Evolutionary conservation across 2,797 vertebrate genomes (phyloP), one percentile per base, ranked within the genome.

Genomic region (Tokudaia muenninki): DNA sequence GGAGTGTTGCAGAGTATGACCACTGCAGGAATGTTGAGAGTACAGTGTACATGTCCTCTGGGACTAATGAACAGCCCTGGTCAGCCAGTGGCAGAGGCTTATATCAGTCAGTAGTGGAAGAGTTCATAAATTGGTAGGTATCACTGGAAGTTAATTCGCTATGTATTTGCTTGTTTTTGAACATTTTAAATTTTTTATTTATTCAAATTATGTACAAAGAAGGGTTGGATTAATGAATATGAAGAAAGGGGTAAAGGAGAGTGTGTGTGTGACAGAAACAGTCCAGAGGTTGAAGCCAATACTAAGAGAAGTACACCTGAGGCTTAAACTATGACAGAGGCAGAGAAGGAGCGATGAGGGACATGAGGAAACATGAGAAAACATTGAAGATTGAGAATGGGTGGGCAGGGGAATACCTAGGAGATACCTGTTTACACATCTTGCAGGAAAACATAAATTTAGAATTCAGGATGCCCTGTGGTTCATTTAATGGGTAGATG

Each of bases 401-500:
- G 31, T 74, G 14, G 44, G 29, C 14, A 77, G 67, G 41, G 24
- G 65, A 90, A 57, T 1, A 13, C 10, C 86, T 59, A 14, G 26
- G 81, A 91, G 72, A 29, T 12, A 9, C 81, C 79, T 77, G 1
- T 0, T 80, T 95, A 3, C 3, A 83, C 78, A 72, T 91, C 92
- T 84, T 91, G 1, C 24, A 80, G 63, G 8, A 19, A 88, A 90
- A 95, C 24, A 57, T 34, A 67, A 59, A 90, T 50, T 90, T 93
- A 52, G 61, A 61, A 63, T 77, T 92, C 3, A 82, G 94, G 86
- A 70, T 92, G 87, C 81, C 13, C n/a, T 91, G 80, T 79, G 72
- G 67, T 72, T 93, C 29, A 77, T 72, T 92, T 75, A 86, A 92
- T 31, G 82, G 63, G 70, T 44, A 97, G n/a, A 26, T 41, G 74